Evolutionary conservation across 2,113 vertebrate genomes (phyloP).

Genomic region (Excalfactoria chinensis): DNA sequence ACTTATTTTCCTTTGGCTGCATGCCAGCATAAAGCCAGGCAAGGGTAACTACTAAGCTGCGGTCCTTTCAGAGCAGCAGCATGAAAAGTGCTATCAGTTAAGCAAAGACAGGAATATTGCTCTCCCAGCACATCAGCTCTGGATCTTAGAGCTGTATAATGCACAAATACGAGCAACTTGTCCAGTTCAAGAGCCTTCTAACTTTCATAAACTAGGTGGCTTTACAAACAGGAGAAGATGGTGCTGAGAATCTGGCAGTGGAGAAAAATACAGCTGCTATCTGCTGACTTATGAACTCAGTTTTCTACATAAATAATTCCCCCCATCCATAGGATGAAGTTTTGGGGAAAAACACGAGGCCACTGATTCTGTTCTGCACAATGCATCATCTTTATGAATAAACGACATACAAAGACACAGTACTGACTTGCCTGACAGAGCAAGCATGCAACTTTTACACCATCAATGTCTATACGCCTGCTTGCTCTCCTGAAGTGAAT

Average conservation of each 20-base stretch:
- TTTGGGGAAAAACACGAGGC: background rate
- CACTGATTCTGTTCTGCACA: constrained; percentile 11
- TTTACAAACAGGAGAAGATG: constrained; percentile 57
- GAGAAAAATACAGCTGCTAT: constrained; percentile 41
- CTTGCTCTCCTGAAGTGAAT: background rate
- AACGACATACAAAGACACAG: constrained; percentile 6
- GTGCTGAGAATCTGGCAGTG: constrained; percentile 29
- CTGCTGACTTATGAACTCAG: constrained; percentile 40
- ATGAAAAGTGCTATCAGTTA: constrained; percentile 48
- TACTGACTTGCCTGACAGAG: background rate
- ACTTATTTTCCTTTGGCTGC: constrained; percentile 28
- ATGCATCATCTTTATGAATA: constrained; percentile 3
- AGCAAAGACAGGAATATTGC: constrained; percentile 35
- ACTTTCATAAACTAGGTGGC: constrained; percentile 36
- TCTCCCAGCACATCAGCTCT: constrained; percentile 27
- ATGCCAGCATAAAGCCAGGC: constrained; percentile 11
- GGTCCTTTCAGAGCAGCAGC: constrained; percentile 7
- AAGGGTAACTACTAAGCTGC: constrained; percentile 19
- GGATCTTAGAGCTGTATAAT: constrained; percentile 29
- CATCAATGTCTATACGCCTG: background rate
- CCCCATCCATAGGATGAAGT: constrained; percentile 28
- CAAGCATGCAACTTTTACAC: background rate
- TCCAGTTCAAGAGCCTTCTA: constrained; percentile 40
- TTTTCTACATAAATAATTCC: constrained; percentile 48
- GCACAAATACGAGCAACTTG: constrained; percentile 36